Evolutionary conservation across 2,797 vertebrate genomes (phyloP), one percentile per base, ranked within the genome.

Genomic region (Gallinago nigripennis): DNA sequence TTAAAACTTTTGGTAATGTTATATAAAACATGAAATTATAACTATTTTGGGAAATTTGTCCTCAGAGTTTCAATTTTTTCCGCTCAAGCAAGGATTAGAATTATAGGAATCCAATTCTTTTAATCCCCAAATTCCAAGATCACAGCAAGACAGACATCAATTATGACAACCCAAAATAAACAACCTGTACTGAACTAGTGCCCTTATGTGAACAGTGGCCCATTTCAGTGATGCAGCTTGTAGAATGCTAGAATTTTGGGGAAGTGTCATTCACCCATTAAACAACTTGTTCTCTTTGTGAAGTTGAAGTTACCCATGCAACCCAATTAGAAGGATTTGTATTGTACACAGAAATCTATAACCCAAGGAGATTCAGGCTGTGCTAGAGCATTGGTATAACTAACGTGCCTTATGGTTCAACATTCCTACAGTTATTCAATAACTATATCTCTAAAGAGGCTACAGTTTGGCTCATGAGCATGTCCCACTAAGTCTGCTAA

Each of bases 131-230:
- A 60, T 41, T 86, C 19, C 14, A 75, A n/a, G 31, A 68, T 35
- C 27, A 54, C 69, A 60, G 39, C 33, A 68, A 53, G 54, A n/a
- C 19, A 39, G 30, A 14, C 33, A 78, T 12, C 27, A 50, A n/a
- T 18, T 24, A 33, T 1, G 2, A 30, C 48, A 18, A n/a, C 9
- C 4, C 14, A 24, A 83, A 72, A 27, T 3, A 28, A 46, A 8
- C 19, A 15, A 19, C 15, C 25, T 46, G 3, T 4, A 18, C 25
- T 25, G 15, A 80, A 16, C 28, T 25, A n/a, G 12, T 5, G 4
- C 9, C 19, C 10, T 1, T 37, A 16, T 3, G 23, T 1, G 9
- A 71, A 37, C 33, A 58, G 0, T 3, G 11, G 20, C 4, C 35
- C 14, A 3, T 41, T 58, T 41, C 19, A 30, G 43, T 11, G 19